Conservation (phyloP, 2,797 vertebrate genomes). For the Centropyge bicolor region DNA sequence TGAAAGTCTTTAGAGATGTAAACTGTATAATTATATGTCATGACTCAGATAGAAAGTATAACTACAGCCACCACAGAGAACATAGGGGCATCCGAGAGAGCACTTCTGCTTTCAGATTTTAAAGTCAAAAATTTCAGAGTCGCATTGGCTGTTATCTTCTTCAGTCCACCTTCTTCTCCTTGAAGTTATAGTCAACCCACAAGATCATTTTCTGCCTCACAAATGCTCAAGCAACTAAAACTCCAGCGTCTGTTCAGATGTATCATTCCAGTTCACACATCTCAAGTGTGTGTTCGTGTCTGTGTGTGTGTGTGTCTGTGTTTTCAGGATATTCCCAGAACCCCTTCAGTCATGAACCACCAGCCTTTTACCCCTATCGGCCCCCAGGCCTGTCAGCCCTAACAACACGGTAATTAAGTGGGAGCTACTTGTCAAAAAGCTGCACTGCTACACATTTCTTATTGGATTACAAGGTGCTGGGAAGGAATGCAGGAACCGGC, state of each 20-base stretch:
- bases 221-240: not conserved
- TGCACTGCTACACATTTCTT: slow-evolving; percentile 85
- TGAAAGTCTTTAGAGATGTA: no score
- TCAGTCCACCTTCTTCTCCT: no score
- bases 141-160: no score
- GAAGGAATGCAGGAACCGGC: slow-evolving; percentile 73
- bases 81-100: not conserved
- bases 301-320: not conserved
- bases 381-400: slow-evolving; percentile 75
- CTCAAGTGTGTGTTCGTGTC: not conserved
- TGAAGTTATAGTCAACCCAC: not conserved
- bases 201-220: not conserved
- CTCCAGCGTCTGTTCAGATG: not conserved
- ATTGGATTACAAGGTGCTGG: slow-evolving; percentile 86
- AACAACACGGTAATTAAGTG: slow-evolving; percentile 86
- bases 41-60: no score
- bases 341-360: slow-evolving; percentile 36
- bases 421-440: slow-evolving; percentile 80
- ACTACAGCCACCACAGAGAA: no score
- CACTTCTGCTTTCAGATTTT: not conserved
- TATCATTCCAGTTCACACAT: slow-evolving; percentile 38
- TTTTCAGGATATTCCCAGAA: slow-evolving; percentile 50
- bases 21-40: no score
- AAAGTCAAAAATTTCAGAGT: no score
- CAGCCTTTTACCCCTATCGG: slow-evolving; percentile 66